Conservation (phyloP, 2,113 vertebrate genomes). For the Willisornis vidua region DNA sequence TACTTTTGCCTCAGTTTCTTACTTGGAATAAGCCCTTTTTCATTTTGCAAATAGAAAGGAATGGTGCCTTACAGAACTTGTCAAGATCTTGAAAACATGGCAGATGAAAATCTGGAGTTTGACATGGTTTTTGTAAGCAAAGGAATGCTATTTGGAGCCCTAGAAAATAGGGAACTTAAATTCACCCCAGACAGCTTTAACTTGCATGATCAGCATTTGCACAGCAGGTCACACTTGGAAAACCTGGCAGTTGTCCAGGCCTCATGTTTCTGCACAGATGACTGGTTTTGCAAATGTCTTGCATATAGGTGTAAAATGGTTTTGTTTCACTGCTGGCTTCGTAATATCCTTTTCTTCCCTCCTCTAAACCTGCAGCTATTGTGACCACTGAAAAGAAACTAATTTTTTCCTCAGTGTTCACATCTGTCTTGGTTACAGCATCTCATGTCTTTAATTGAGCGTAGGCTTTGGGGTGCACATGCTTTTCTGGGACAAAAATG, state of each 20-base stretch:
- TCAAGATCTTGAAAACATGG: neutral
- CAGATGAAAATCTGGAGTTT: neutral
- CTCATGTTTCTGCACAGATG: constrained; percentile 13
- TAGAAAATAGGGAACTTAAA: constrained; percentile 31
- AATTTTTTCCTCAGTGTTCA: neutral
- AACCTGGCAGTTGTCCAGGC: constrained; percentile 27
- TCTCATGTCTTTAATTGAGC: neutral
- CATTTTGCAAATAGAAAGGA: neutral
- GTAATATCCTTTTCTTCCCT: neutral
- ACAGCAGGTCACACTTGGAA: constrained; percentile 56
- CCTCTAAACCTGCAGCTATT: neutral
- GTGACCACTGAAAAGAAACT: neutral
- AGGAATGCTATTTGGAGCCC: neutral
- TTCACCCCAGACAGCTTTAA: constrained; percentile 38
- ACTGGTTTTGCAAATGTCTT: neutral
- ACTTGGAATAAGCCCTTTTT: neutral
- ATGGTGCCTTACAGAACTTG: neutral
- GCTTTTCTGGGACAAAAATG: neutral
- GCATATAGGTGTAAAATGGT: neutral
- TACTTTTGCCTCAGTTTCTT: neutral
- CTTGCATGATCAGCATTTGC: constrained; percentile 49
- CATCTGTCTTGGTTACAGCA: neutral
- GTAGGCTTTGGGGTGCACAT: neutral
- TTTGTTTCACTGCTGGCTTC: neutral
- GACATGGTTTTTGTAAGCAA: neutral